Conservation (phyloP, 2,888 invertebrate genomes). For the Cosmorhoe ocellata region DNA sequence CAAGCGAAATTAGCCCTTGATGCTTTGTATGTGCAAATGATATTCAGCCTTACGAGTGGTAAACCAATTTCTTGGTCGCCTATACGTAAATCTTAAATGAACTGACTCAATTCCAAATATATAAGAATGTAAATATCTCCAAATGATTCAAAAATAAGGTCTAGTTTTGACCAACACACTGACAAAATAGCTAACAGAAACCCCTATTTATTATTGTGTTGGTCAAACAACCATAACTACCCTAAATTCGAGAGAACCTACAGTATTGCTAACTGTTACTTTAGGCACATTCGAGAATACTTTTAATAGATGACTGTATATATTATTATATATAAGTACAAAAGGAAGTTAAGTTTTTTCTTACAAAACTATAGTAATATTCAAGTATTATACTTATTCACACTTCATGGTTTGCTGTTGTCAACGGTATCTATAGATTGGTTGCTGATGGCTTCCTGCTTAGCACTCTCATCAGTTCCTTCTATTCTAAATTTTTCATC, state of each 20-base stretch:
- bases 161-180: too few species aligned
- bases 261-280: slow-evolving; percentile 64
- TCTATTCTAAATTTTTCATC: slow-evolving; percentile 65
- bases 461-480: slow-evolving; percentile 59
- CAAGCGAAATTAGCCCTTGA: too few species aligned
- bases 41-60: too few species aligned
- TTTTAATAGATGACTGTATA: slow-evolving; percentile 57
- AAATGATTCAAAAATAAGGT: too few species aligned
- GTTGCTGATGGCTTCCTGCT: slow-evolving; percentile 64
- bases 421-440: slow-evolving; percentile 54
- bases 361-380: slow-evolving; percentile 53
- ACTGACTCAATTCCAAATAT: too few species aligned
- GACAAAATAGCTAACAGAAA: too few species aligned
- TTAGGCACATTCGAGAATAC: slow-evolving; percentile 78
- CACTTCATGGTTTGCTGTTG: slow-evolving; percentile 66
- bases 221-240: slow-evolving; percentile 6
- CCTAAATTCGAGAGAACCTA: slow-evolving; percentile 43
- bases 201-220: not conserved
- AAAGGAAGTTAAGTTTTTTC: slow-evolving; percentile 73
- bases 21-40: too few species aligned
- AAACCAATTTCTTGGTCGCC: too few species aligned
- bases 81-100: too few species aligned
- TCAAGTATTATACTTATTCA: slow-evolving; percentile 33
- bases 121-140: too few species aligned
- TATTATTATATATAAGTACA: slow-evolving; percentile 75